phyloP scores from a whole-genome alignment of 2,797 vertebrate genomes.

The Anguilla pacifica region DNA sequence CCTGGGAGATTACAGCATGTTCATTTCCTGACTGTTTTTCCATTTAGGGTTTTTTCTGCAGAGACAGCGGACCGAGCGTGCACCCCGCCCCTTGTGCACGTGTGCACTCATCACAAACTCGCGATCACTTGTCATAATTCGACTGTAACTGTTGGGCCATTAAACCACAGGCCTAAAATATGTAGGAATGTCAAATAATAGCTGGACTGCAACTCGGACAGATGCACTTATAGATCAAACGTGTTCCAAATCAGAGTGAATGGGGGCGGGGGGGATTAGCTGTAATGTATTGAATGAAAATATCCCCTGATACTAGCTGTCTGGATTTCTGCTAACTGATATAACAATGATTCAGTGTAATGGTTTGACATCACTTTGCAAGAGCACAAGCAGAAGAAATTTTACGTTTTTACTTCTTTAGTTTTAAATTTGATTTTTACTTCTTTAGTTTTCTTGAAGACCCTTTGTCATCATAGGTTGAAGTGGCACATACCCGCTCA shows the following conservation, averaged over 20 bases:
- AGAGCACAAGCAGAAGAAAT: neutral
- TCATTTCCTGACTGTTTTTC: conserved; percentile 43
- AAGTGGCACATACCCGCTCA: neutral
- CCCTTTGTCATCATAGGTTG: neutral
- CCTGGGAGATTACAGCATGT: conserved; percentile 53
- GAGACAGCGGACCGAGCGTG: conserved; percentile 33
- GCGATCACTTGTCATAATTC: neutral
- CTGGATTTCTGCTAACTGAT: neutral
- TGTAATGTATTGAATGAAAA: too few species aligned
- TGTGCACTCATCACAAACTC: conserved; percentile 2
- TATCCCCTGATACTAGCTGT: neutral
- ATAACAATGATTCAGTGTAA: neutral
- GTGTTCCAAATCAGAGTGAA: neutral
- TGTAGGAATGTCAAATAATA: conserved; percentile 6
- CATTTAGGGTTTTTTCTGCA: conserved; percentile 34
- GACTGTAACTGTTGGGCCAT: neutral
- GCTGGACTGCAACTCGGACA: neutral
- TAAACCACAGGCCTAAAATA: neutral
- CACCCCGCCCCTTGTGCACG: conserved; percentile 40
- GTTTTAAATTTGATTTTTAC: too few species aligned
- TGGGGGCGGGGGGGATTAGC: neutral
- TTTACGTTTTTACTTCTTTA: neutral
- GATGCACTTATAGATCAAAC: neutral
- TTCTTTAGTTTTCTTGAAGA: neutral
- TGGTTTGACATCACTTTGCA: neutral